Base-by-base conservation (phyloP, 2,113 vertebrate species). In the Clupea harengus region DNA sequence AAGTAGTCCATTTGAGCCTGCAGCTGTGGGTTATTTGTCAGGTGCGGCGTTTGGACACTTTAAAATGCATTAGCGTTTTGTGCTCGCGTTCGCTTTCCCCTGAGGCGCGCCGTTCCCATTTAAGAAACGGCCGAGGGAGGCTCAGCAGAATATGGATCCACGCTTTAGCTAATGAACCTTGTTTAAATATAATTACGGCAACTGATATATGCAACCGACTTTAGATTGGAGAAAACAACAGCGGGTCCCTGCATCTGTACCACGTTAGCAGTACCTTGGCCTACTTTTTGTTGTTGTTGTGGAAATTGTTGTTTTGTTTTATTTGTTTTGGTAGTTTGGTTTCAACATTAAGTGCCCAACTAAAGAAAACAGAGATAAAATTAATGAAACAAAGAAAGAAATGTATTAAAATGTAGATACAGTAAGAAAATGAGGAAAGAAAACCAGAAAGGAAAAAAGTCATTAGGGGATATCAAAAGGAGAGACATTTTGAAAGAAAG, bases 131-230 rank as follows among this genome's bases (percentile, higher is more conserved):
- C 9, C 25, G 64, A 81, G 84, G 88, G 81, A 87, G 50, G 45
- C 85, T 83, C 72, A 87, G 87, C 82, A 72, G 81, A 89, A 87
- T 89, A 88, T 85, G 75, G 84, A 78, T 32, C 17, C 18, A 18
- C 47, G 81, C 86, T 85, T 88, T 82, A 82, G 85, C 87, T 82
- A 88, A 88, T 87, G 64, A 88, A 83, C 81, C 82, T 88, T 84
- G 88, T 86, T 88, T 87, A 39, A 85, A 90, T 83, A 64, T 64
- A 83, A 90, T 90, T 88, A 85, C 84, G 82, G 81, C 17, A 46
- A 47, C 86, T 86, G 64, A 88, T 88, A 80, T 75, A 85, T 72
- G 64, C 64, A 32, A 46, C 18, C 39, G 45, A 45, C 28, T 44
- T 52, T 32, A 81, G 18, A 39, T 82, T 60, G 18, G 83, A 85